Percentiles rank a stretch among this genome's conserved stretches.
These are phyloP conservation scores for Mus spretus DNA, from an alignment of 2,797 vertebrate species.

Conservation along the genomic window DNA sequence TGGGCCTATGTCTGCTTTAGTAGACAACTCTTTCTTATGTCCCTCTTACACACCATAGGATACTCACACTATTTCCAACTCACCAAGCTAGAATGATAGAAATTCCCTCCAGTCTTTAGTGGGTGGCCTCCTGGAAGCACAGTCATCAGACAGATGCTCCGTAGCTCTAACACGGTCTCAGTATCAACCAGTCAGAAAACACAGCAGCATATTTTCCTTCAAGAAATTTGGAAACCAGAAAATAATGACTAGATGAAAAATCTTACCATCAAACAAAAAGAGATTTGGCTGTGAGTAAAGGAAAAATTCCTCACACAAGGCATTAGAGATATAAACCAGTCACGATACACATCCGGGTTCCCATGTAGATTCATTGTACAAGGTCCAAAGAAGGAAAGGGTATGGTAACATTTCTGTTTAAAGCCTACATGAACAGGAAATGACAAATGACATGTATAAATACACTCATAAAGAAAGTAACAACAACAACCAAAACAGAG, in stretches of 20 bases:
- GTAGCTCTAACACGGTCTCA: not conserved
- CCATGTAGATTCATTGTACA: not conserved
- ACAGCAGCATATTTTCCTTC: not conserved
- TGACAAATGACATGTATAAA: too few species aligned
- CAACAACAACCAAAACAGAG: too few species aligned
- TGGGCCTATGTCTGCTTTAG: not conserved
- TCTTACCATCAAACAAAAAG: not conserved
- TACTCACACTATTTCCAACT: not conserved
- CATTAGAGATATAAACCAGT: not conserved
- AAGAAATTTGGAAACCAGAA: conserved; percentile 27
- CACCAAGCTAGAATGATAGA: not conserved
- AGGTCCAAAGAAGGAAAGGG: conserved; percentile 51
- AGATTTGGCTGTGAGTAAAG: not conserved
- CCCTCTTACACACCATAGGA: not conserved
- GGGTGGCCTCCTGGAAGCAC: not conserved
- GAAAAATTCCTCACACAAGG: not conserved
- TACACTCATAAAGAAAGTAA: too few species aligned
- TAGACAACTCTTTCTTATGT: not conserved
- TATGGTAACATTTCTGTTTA: conserved; percentile 42
- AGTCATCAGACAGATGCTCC: not conserved
- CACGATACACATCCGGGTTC: not conserved
- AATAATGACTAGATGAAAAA: conserved; percentile 22
- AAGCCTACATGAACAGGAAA: not conserved
- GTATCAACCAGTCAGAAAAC: not conserved
- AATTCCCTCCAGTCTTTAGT: not conserved